Base-by-base conservation (phyloP, 2,797 vertebrate species). In the Crenuchus spilurus region DNA sequence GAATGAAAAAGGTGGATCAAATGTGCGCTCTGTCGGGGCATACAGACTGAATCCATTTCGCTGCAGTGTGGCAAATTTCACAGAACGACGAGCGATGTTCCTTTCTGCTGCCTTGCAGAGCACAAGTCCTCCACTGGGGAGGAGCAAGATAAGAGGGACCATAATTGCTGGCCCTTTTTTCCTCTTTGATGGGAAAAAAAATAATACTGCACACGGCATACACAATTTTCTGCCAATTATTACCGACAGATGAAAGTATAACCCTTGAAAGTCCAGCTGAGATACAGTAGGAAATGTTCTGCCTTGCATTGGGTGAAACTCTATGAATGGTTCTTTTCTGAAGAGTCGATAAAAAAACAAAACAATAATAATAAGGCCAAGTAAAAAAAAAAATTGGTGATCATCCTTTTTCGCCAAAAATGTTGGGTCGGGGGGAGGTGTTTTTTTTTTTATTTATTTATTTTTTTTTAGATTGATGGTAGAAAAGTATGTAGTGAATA, bases 171-270 rank as follows among this genome's bases (percentile, higher is more conserved):
- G 49, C 68, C 52, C 42, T 74, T 71, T 78, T 76, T 76, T 65
- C 61, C 71, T 70, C 78, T 84, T 84, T 81, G 74, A 81, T 76
- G 79, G 74, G 58, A 46, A 77, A 42, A 70, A 81, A 77, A 80
- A 80, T 31, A 76, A 44, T 31, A 58, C 70, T 52, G 55, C 67
- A 49, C 51, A 46, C 24, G 22, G 51, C 75, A 72, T 73, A 51
- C 72, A 79, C 75, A 80, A 76, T 82, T 84, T 83, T 83, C 70
- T 78, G 63, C 67, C 81, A 81, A 74, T 83, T 83, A 80, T 71
- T 60, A 60, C 64, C 6, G 44, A 54, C 5, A 81, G 68, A 83
- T 84, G 63, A 84, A 82, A 79, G 74, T 66, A 55, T 69, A 70
- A 69, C 64, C 64, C 46, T 75, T 62, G 64, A 46, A 75, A 70